A percentile compares a stretch with the other conserved stretches of the same genome.
phyloP scores from a whole-genome alignment of 1,140 invertebrate species.

The Polypedilum pembai region DNA sequence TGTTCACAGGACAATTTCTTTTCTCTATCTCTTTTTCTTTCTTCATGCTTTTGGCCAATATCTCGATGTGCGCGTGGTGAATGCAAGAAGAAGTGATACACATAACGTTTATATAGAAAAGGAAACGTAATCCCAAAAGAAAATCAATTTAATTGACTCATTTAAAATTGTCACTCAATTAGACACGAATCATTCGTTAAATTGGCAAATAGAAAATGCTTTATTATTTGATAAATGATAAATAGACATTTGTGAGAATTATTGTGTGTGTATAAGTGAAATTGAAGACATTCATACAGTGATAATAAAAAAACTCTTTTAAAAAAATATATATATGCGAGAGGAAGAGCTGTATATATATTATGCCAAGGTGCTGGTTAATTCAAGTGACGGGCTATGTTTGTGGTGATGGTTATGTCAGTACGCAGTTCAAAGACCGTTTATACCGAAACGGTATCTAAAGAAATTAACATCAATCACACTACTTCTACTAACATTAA shows the following conservation, averaged over 20 bases:
- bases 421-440: constrained; percentile 22
- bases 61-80: too few species aligned
- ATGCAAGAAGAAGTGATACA: too few species aligned
- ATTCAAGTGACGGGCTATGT: constrained; percentile 24
- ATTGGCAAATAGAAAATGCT: background rate
- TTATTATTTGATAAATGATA: background rate
- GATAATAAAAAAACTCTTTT: background rate
- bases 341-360: background rate
- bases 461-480: constrained; percentile 22
- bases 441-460: constrained; percentile 24
- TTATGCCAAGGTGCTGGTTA: constrained; percentile 26
- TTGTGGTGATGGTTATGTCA: constrained; percentile 27
- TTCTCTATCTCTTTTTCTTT: too few species aligned
- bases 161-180: background rate
- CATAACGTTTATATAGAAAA: background rate
- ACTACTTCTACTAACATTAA: background rate
- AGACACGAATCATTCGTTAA: background rate
- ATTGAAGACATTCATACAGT: background rate
- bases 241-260: background rate
- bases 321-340: background rate
- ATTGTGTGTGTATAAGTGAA: background rate
- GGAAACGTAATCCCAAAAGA: background rate
- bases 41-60: too few species aligned
- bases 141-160: constrained; percentile 5
- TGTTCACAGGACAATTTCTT: too few species aligned